Percentiles rank a stretch among this genome's conserved stretches.
These are phyloP conservation scores for Leptopilina clavipes DNA, from an alignment of 1,140 invertebrate species.

Conservation along the genomic window DNA sequence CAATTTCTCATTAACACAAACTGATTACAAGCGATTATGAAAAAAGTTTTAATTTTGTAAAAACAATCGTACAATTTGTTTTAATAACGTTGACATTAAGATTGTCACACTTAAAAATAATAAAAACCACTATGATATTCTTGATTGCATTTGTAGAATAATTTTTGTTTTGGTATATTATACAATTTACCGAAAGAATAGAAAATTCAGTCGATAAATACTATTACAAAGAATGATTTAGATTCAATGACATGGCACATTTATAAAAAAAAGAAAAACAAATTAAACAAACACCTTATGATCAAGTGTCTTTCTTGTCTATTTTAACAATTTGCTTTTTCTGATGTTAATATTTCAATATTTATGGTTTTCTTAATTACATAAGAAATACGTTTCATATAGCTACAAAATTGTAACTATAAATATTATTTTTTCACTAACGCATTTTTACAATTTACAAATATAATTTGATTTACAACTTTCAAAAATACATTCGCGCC, in stretches of 20 bases:
- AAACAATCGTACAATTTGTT: slow-evolving; percentile 34
- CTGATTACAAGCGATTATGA: too few relatives aligned
- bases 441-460: slow-evolving; percentile 71
- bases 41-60: too few relatives aligned
- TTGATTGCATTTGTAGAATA: not conserved
- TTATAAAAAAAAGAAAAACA: slow-evolving; percentile 33
- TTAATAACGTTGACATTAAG: slow-evolving; percentile 45
- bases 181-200: slow-evolving; percentile 35
- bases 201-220: not conserved
- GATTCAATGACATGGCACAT: slow-evolving; percentile 63
- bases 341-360: slow-evolving; percentile 40
- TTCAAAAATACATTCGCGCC: slow-evolving; percentile 70
- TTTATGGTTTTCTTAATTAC: slow-evolving; percentile 42
- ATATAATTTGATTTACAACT: slow-evolving; percentile 69
- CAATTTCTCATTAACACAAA: not conserved
- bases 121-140: slow-evolving; percentile 18
- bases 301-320: slow-evolving; percentile 41
- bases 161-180: slow-evolving; percentile 38
- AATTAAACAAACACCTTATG: slow-evolving; percentile 44
- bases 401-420: slow-evolving; percentile 31
- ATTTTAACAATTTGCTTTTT: slow-evolving; percentile 49
- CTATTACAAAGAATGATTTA: not conserved
- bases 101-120: slow-evolving; percentile 24
- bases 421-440: slow-evolving; percentile 42
- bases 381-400: slow-evolving; percentile 48